These are phyloP conservation scores for Gymnodraco acuticeps DNA, from an alignment of 2,797 vertebrate species.

Conservation along the genomic window DNA sequence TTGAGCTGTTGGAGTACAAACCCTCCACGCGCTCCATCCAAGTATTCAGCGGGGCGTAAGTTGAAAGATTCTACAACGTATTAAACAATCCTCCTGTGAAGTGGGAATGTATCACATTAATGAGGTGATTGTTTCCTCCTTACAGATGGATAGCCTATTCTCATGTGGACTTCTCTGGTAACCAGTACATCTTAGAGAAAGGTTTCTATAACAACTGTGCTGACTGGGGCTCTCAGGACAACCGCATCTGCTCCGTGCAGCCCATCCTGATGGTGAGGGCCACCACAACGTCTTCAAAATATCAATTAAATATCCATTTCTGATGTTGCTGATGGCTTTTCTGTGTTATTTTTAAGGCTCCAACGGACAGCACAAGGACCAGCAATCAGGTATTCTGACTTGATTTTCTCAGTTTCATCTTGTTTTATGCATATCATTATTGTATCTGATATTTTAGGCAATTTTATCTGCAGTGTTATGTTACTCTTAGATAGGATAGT, in stretches of 20 bases:
- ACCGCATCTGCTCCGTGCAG: constrained; percentile 89
- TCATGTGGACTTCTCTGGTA: constrained; percentile 92
- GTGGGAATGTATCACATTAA: not conserved
- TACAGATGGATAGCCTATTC: constrained; percentile 94
- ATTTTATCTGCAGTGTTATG: not conserved
- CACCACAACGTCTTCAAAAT: not conserved
- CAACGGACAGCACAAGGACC: constrained; percentile 28
- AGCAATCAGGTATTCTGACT: constrained; percentile 66
- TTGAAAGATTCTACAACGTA: not conserved
- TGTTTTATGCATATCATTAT: not conserved
- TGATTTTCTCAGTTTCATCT: not conserved
- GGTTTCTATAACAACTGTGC: constrained; percentile 92
- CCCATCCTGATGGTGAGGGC: constrained; percentile 89
- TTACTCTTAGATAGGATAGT: not conserved
- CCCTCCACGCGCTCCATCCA: constrained; percentile 88
- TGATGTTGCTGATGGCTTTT: not conserved
- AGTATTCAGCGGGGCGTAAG: constrained; percentile 93
- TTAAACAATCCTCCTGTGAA: not conserved
- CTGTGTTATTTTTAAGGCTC: constrained; percentile 71
- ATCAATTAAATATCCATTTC: not conserved
- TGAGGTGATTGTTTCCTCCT: not conserved
- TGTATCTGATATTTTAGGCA: not conserved
- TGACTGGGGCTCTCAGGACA: constrained; percentile 91
- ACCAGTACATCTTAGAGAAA: constrained; percentile 95
- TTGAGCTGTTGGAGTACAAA: constrained; percentile 85